phyloP scores from a whole-genome alignment of 2,888 invertebrate genomes.

The Muschampia plurimacula region DNA sequence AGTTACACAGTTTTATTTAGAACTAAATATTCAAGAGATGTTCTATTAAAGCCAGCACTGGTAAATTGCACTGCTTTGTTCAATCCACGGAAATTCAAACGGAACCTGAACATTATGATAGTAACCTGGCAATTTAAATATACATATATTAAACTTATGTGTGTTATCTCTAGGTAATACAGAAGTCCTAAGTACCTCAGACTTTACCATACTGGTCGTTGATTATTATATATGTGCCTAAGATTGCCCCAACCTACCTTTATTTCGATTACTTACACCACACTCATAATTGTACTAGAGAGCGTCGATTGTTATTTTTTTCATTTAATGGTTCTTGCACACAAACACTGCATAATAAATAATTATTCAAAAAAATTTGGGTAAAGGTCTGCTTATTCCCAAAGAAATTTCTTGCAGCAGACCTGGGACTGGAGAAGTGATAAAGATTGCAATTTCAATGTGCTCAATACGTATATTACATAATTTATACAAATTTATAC shows the following conservation, averaged over 20 bases:
- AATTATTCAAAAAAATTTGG: no score
- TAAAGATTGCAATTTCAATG: no score
- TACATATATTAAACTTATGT: background rate
- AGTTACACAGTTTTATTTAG: background rate
- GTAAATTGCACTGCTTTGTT: background rate
- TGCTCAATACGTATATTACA: no score
- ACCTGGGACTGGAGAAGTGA: no score
- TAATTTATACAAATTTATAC: no score
- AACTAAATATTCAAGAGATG: background rate
- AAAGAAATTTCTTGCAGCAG: no score
- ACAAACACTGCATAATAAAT: no score
- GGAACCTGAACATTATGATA: background rate
- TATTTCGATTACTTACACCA: no score
- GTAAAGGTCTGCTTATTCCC: no score
- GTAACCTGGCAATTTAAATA: background rate
- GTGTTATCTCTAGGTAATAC: background rate
- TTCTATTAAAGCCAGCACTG: background rate
- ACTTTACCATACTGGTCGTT: background rate
- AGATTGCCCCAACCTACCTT: background rate
- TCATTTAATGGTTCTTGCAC: no score
- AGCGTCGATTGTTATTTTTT: no score
- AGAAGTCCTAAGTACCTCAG: background rate
- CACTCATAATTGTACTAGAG: no score
- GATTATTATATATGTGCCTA: background rate
- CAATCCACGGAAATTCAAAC: conserved; percentile 3